Conservation (phyloP, 2,113 vertebrate genomes). For the Corythaeola cristata region DNA sequence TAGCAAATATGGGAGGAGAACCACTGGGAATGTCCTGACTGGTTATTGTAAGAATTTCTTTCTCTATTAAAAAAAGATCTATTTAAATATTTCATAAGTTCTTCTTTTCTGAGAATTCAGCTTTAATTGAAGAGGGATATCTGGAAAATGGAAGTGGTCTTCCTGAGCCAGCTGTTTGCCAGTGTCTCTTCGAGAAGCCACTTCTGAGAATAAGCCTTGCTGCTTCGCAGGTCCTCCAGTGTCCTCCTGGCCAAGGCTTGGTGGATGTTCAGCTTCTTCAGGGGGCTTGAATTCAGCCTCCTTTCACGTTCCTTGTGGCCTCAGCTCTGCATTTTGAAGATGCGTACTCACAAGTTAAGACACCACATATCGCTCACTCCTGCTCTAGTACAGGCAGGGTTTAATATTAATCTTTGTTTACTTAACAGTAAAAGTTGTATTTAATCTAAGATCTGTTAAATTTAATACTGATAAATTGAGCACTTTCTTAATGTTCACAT, state of each 20-base stretch:
- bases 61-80: not conserved
- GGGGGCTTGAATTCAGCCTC: rapidly evolving
- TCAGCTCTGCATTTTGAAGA: not conserved
- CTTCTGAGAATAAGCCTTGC: not conserved
- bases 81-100: not conserved
- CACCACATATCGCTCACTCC: not conserved
- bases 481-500: not conserved
- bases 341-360: not conserved
- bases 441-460: not conserved
- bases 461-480: not conserved
- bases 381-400: not conserved
- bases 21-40: not conserved
- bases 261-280: not conserved
- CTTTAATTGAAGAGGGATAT: not conserved
- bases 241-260: not conserved
- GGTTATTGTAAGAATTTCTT: not conserved
- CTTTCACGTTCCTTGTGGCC: not conserved
- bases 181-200: not conserved
- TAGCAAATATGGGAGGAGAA: not conserved
- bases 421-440: not conserved
- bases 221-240: not conserved
- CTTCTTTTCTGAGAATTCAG: not conserved
- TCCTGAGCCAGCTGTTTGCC: not conserved
- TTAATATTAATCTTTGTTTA: not conserved
- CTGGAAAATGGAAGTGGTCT: not conserved